phyloP scores from a whole-genome alignment of 2,113 vertebrate species.

The Oriolus oriolus region DNA sequence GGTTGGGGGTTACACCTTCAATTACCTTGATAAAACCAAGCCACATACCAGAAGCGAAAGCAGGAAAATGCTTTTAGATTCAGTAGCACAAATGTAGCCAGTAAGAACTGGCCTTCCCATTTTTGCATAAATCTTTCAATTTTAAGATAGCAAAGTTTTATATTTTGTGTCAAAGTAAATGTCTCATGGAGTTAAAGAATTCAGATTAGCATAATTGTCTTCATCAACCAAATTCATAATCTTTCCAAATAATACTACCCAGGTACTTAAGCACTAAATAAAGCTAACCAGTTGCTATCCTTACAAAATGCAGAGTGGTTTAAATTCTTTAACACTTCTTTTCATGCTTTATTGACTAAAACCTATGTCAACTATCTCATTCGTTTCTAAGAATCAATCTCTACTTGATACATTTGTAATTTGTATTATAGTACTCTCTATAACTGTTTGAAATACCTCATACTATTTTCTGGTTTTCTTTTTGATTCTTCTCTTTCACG shows the following conservation, averaged over 20 bases:
- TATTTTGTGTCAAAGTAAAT: neutral
- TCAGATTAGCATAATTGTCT: neutral
- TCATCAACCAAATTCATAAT: neutral
- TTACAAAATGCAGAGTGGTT: neutral
- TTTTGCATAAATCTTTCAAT: neutral
- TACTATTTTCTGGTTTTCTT: neutral
- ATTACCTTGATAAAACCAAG: neutral
- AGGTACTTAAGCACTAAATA: neutral
- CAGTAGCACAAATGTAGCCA: neutral
- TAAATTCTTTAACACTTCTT: neutral
- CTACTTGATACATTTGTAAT: neutral
- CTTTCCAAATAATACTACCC: neutral
- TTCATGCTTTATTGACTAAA: neutral
- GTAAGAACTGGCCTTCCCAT: neutral
- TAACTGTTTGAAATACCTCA: neutral
- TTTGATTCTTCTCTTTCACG: neutral
- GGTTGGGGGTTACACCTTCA: neutral
- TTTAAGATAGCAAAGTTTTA: neutral
- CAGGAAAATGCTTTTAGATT: neutral
- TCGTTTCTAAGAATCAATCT: neutral
- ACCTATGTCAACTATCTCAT: neutral
- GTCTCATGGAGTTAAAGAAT: neutral
- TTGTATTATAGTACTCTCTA: neutral
- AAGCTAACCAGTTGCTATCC: neutral
- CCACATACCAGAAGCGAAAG: neutral